Conservation (phyloP, 2,888 invertebrate species). For the Polydesmus complanatus region DNA sequence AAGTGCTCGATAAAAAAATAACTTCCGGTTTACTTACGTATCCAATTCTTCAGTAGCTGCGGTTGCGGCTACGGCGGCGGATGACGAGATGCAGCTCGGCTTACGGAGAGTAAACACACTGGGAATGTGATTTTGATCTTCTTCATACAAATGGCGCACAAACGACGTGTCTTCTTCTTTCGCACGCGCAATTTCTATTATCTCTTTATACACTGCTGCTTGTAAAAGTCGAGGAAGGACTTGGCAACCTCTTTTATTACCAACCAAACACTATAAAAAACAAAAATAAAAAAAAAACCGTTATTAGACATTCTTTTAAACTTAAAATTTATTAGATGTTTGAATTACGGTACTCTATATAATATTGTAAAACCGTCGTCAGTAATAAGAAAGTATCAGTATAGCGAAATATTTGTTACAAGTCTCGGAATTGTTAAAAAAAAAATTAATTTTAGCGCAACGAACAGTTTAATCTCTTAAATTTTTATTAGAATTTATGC, state of each 20-base stretch:
- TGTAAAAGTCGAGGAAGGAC: background rate
- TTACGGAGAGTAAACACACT: background rate
- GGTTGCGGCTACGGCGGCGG: background rate
- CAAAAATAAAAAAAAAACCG: background rate
- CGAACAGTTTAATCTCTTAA: no score
- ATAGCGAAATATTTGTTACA: no score
- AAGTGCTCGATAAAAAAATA: no score
- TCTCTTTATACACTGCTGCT: no score
- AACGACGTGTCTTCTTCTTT: background rate
- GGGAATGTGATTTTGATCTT: background rate
- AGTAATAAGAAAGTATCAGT: no score
- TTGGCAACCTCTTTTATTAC: background rate
- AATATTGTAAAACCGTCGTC: no score
- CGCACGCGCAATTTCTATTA: background rate
- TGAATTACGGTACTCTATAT: no score
- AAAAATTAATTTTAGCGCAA: no score
- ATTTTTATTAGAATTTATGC: no score
- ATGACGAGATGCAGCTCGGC: background rate
- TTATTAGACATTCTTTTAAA: no score
- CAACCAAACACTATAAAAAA: conserved; percentile 2
- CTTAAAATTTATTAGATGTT: no score
- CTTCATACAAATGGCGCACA: background rate
- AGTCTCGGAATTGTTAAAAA: no score
- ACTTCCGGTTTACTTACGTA: background rate
- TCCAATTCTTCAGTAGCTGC: background rate